These are phyloP conservation scores for Eucidaris tribuloides DNA, from an alignment of 35 echinoderm and acorn worm species.

Conservation along the genomic window DNA sequence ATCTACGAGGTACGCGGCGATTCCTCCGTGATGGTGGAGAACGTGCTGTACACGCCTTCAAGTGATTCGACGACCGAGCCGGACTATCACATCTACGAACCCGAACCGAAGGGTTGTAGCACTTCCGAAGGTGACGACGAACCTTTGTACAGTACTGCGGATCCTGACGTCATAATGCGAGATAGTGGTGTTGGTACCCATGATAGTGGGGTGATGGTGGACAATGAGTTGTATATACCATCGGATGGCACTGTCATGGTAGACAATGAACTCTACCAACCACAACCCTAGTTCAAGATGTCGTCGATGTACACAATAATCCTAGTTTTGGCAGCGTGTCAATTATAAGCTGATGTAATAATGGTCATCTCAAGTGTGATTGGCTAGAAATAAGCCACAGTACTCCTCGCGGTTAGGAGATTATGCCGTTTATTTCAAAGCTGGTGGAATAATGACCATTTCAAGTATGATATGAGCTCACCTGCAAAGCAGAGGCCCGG, in stretches of 20 bases:
- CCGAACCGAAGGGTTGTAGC: background rate
- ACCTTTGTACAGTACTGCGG: background rate
- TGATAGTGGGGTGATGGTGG: background rate
- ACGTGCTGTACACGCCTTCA: background rate
- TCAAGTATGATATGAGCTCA: no score
- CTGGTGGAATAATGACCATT: no score
- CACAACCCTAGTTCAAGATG: no score
- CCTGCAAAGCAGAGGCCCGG: no score
- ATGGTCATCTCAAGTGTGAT: no score
- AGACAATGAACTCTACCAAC: background rate
- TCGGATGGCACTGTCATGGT: background rate
- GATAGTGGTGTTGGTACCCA: background rate
- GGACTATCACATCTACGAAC: constrained; percentile 1
- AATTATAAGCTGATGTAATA: no score
- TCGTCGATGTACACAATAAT: no score
- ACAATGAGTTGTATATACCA: background rate
- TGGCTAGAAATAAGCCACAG: no score
- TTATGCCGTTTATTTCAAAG: no score
- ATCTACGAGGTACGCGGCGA: constrained; percentile 11
- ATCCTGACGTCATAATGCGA: background rate
- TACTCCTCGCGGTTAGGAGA: no score
- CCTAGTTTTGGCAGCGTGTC: no score
- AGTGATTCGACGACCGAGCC: background rate
- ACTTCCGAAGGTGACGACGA: background rate
- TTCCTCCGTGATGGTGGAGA: background rate